These are phyloP conservation scores for Melanostoma scalare DNA, from an alignment of 2,888 invertebrate genomes.

Conservation along the genomic window DNA sequence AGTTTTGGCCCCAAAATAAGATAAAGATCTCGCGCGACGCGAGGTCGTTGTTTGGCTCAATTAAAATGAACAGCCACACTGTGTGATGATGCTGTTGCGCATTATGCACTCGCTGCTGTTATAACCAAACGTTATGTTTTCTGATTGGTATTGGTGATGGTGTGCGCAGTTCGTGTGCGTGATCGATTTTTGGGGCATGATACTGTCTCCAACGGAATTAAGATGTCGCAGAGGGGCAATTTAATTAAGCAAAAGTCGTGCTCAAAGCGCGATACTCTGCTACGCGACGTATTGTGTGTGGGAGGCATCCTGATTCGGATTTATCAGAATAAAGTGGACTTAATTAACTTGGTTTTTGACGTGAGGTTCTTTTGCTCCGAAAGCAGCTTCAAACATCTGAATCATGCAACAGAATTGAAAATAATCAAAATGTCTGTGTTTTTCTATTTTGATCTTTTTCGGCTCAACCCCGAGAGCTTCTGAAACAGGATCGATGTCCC, in stretches of 20 bases:
- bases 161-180: slow-evolving; percentile 48
- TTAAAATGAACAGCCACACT: slow-evolving; percentile 48
- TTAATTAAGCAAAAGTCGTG: slow-evolving; percentile 71
- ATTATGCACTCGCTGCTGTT: slow-evolving; percentile 13
- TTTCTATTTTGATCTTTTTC: not conserved
- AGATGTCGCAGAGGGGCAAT: slow-evolving; percentile 69
- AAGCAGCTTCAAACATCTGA: not conserved
- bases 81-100: not conserved
- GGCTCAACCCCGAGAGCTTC: too few species aligned
- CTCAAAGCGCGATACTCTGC: slow-evolving; percentile 50
- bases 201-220: slow-evolving; percentile 62
- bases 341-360: slow-evolving; percentile 44
- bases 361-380: not conserved
- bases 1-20: slow-evolving; percentile 24
- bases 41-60: slow-evolving; percentile 69
- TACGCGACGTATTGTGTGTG: slow-evolving; percentile 54
- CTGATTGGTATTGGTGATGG: slow-evolving; percentile 33
- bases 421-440: not conserved
- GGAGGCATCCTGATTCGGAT: slow-evolving; percentile 43
- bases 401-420: too few species aligned
- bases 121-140: slow-evolving; percentile 6
- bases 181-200: slow-evolving; percentile 67
- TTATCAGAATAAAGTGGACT: slow-evolving; percentile 60
- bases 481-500: too few species aligned
- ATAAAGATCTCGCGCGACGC: slow-evolving; percentile 58